phyloP scores from a whole-genome alignment of 2,797 vertebrate species.

The Lutjanus argentimaculatus region DNA sequence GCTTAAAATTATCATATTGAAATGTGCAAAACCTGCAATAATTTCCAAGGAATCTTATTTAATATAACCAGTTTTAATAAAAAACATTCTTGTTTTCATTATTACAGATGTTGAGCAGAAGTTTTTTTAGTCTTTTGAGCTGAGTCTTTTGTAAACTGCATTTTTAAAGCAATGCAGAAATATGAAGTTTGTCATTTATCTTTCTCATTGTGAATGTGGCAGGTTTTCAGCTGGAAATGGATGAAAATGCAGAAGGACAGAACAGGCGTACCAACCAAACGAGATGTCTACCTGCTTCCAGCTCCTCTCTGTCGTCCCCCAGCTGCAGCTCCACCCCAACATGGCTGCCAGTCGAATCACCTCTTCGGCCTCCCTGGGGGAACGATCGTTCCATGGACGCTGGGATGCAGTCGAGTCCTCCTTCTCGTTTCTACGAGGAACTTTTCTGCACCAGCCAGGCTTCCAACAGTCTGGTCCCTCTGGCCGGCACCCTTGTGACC shows the following conservation, averaged over 20 bases:
- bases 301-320: constrained; percentile 3
- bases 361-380: neutral
- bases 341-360: constrained; percentile 2
- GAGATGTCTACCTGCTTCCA: neutral
- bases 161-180: too few relatives aligned
- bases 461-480: constrained; percentile 24
- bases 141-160: too few relatives aligned
- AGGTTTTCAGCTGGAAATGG: constrained; percentile 42
- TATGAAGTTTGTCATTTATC: neutral
- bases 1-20: too few relatives aligned
- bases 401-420: neutral
- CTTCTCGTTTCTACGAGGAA: constrained; percentile 50
- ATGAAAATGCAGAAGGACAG: constrained; percentile 18
- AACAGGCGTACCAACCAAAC: neutral
- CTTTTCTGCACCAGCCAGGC: constrained; percentile 51
- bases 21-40: too few relatives aligned
- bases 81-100: too few relatives aligned
- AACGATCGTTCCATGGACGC: neutral
- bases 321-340: constrained; percentile 26
- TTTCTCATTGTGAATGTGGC: constrained; percentile 6
- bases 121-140: too few relatives aligned
- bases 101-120: too few relatives aligned
- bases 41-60: too few relatives aligned
- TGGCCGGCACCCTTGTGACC: constrained; percentile 40
- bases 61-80: too few relatives aligned